Base-by-base conservation (phyloP, 2,888 invertebrate genomes). In the Sthenelais limicola region DNA sequence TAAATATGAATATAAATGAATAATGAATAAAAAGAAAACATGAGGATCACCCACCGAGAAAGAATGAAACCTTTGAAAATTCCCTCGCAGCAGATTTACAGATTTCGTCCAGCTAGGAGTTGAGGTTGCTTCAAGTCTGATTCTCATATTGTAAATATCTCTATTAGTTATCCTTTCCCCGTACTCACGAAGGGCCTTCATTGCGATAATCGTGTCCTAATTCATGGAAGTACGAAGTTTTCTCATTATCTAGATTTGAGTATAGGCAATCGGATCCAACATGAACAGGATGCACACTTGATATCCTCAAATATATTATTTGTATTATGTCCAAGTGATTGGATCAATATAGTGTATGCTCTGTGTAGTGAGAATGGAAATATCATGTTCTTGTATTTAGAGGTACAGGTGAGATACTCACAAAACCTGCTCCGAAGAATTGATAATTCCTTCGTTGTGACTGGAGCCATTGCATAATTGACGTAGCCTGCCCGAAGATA, bases 101-200 rank as follows among this genome's bases (percentile, higher is more conserved):
- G 72, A 72, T 9, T 74, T 66, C 24, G 74, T 73, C 82, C 83
- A 82, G 33, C 80, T 80, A 0, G 87, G 82, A 52, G 83, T 81
- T 4, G 88, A 82, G 3, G 87, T 86, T 0, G 87, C 83, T 73
- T 87, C 85, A 24, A 85, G 69, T 38, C 75, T 73, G 30, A 84
- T 76, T 68, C 80, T 70, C 76, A 84, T 78, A 56, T 83, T 78
- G 77, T 82, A 85, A 35, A 84, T 80, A 58, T 83, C 83, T 26
- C 85, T 78, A 77, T 85, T 83, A 0, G 82, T 80, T 68, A 85
- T 83, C 12, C 80, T 76, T 56, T 79, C 76, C 4, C 85, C 84
- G 72, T 81, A 85, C 74, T 80, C 80, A 52, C 95, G 94, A 35
- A 97, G 89, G 0, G 96, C 95, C 83, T 94, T 94, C 88, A 96